These are phyloP conservation scores for Lophius americanus DNA, from an alignment of 2,797 vertebrate genomes.

Conservation along the genomic window DNA sequence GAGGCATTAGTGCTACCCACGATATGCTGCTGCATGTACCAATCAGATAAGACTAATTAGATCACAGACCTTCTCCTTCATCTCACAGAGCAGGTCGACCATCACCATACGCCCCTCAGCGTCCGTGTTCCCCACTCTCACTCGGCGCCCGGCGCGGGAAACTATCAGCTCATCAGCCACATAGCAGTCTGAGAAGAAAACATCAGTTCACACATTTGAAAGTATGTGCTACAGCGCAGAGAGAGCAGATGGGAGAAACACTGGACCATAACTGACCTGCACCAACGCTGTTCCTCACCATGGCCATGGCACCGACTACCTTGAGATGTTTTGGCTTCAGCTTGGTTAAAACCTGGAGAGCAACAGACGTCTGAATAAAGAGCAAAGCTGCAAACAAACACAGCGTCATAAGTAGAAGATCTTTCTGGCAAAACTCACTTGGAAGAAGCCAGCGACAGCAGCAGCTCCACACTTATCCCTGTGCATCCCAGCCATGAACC, in stretches of 20 bases:
- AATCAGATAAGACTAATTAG: background rate
- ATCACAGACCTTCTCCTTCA: conserved; percentile 82
- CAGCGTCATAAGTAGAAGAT: background rate
- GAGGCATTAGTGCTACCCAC: too few relatives aligned
- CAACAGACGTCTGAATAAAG: background rate
- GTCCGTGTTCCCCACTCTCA: conserved; percentile 87
- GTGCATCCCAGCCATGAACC: conserved; percentile 88
- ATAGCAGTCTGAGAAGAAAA: conserved; percentile 79
- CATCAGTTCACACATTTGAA: background rate
- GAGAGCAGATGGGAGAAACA: background rate
- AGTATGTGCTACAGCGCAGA: background rate
- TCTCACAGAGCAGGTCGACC: conserved; percentile 87
- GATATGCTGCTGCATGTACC: background rate
- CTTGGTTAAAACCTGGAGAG: conserved; percentile 78
- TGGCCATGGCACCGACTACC: conserved; percentile 85
- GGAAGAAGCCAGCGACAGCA: conserved; percentile 86
- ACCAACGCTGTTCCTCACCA: conserved; percentile 88
- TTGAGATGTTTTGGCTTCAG: conserved; percentile 83
- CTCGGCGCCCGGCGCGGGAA: conserved; percentile 80
- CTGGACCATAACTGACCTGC: conserved; percentile 72
- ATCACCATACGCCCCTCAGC: conserved; percentile 88
- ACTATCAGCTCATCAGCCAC: conserved; percentile 85
- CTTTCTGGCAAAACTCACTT: conserved; percentile 62
- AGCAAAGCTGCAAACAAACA: background rate
- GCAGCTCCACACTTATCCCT: conserved; percentile 87